A percentile compares a stretch with the other conserved stretches of the same genome.
Evolutionary conservation across 1,140 invertebrate species (phyloP).

Genomic region (Bombus sibiricus): DNA sequence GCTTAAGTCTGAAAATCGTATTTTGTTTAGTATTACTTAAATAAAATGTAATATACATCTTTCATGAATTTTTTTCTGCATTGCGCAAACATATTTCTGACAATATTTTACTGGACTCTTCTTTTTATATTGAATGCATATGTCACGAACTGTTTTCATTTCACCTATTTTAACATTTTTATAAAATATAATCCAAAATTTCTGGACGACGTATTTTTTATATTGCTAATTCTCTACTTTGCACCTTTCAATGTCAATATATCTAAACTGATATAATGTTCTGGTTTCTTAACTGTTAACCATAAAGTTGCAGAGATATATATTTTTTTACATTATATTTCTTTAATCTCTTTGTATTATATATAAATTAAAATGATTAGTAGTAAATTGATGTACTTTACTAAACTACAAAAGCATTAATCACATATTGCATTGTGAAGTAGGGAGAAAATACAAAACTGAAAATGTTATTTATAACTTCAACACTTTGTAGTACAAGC

Average conservation of each 20-base stretch:
- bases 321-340: conserved; percentile 57
- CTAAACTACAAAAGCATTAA: conserved; percentile 51
- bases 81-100: conserved; percentile 56
- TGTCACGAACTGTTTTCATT: conserved; percentile 30
- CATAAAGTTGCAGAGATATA: conserved; percentile 28
- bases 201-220: conserved; percentile 55
- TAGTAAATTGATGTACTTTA: conserved; percentile 34
- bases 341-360: conserved; percentile 47
- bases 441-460: conserved; percentile 42
- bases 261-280: conserved; percentile 53
- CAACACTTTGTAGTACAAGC: conserved; percentile 34
- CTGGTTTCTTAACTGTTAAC: conserved; percentile 56
- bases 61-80: conserved; percentile 39
- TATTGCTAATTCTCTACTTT: conserved; percentile 56
- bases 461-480: conserved; percentile 29
- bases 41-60: conserved; percentile 32
- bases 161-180: conserved; percentile 51
- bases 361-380: conserved; percentile 51
- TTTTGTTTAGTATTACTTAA: conserved; percentile 27
- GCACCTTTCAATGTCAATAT: conserved; percentile 47
- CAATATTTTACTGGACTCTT: conserved; percentile 51
- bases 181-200: conserved; percentile 67
- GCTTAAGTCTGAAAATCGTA: conserved; percentile 27
- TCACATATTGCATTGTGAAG: conserved; percentile 44
- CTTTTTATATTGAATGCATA: conserved; percentile 40